Conservation (phyloP, 1,140 invertebrate species). For the Drosophila oshimai region DNA sequence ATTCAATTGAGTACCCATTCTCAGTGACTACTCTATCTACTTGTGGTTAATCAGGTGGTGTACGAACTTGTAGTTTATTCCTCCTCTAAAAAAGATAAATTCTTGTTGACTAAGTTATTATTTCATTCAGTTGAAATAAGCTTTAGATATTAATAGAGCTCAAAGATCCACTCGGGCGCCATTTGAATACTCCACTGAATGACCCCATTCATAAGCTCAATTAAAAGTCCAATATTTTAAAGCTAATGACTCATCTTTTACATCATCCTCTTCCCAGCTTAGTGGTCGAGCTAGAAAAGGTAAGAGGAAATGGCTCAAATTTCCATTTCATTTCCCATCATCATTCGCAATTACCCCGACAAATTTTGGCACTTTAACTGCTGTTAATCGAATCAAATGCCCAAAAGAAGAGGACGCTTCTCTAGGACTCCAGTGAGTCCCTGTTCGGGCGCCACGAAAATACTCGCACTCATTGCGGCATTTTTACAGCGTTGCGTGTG, state of each 20-base stretch:
- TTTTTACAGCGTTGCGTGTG: slow-evolving; percentile 54
- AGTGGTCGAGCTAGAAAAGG: no score
- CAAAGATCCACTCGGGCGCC: no score
- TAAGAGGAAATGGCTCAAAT: neutral
- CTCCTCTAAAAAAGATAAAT: no score
- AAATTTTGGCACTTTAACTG: slow-evolving; percentile 37
- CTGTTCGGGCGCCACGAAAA: slow-evolving; percentile 5
- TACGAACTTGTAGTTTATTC: no score
- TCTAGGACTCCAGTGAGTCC: slow-evolving; percentile 12
- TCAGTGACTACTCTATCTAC: neutral
- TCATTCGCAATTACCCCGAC: slow-evolving; percentile 38
- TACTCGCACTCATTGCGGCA: slow-evolving; percentile 12
- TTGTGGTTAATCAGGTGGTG: neutral
- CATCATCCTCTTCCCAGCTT: no score
- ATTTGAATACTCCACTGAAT: no score
- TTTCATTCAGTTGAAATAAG: no score
- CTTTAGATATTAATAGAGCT: no score
- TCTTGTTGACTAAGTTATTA: no score
- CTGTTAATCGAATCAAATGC: slow-evolving; percentile 41
- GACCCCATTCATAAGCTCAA: no score
- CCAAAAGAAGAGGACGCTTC: neutral
- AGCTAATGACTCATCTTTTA: no score
- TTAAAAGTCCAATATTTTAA: no score
- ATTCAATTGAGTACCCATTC: neutral
- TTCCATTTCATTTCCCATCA: neutral